Base-by-base conservation (phyloP, 2,797 vertebrate genomes). In the Gorsachius magnificus region DNA sequence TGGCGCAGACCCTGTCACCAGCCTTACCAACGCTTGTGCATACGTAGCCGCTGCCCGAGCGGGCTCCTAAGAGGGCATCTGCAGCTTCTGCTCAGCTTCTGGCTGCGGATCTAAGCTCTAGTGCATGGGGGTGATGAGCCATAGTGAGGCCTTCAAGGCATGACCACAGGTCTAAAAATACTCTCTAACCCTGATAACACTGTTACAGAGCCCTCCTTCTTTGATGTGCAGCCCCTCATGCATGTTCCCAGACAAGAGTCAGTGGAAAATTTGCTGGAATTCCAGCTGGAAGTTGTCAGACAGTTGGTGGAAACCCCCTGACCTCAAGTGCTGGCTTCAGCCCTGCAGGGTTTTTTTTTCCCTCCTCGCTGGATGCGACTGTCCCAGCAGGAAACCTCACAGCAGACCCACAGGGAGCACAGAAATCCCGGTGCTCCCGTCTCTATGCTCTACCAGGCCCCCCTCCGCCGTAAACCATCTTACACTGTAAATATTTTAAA, bases 401-500 rank as follows among this genome's bases (percentile, higher is more conserved):
- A 84, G 84, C 91, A 92, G 83, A 78, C 48, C 77, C 88, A 13
- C 60, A 53, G 94, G 91, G 90, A 96, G 95, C 88, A 54, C 86
- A 95, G 94, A 83, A 81, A 83, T 84, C 91, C 80, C 0, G 19
- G 56, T 36, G 84, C 89, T 94, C 26, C 83, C 8, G 3, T 46
- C 84, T 71, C 72, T 91, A 83, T 93, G 95, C 88, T 86, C 65
- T 53, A 94, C 88, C 91, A 95, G 93, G 61, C 78, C 72, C 85
- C 95, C 94, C 90, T 92, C 83, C 6, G 10, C 29, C 54, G 66
- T 66, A 54, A 96, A 96, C 90, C 82, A 71, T 80, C 93, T 81
- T 31, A 87, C 69, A 41, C 93, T 85, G 91, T 95, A 96, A 97
- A 97, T 97, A 96, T 96, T 97, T 96, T 86, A 93, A 65, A 75